Evolutionary conservation across 2,113 vertebrate genomes (phyloP).

Genomic region (Sminthopsis crassicaudata): DNA sequence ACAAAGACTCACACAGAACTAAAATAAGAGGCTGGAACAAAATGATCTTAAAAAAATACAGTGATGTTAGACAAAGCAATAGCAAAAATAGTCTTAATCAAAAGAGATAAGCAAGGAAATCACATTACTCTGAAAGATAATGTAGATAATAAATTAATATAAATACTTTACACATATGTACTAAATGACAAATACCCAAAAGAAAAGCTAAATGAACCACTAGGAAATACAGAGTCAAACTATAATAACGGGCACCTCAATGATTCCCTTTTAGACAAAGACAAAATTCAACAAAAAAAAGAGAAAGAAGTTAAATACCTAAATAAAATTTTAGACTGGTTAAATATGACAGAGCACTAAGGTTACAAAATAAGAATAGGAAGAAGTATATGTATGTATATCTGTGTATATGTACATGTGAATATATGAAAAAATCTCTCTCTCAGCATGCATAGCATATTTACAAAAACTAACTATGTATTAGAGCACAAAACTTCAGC

Average conservation of each 20-base stretch:
- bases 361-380: background rate
- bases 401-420: no score
- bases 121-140: background rate
- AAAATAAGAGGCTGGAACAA: background rate
- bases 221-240: background rate
- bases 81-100: background rate
- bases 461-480: background rate
- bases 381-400: background rate
- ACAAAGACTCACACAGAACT: background rate
- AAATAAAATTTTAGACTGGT: background rate
- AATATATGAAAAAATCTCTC: no score
- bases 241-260: background rate
- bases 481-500: background rate
- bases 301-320: background rate
- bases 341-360: background rate
- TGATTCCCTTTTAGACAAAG: background rate
- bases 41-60: background rate
- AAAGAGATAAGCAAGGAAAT: background rate
- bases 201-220: background rate
- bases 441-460: background rate
- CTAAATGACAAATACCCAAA: background rate
- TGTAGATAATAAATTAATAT: background rate
- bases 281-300: background rate
- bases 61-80: background rate
- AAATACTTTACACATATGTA: background rate